phyloP scores from a whole-genome alignment of 2,113 vertebrate genomes.

The Tautogolabrus adspersus region DNA sequence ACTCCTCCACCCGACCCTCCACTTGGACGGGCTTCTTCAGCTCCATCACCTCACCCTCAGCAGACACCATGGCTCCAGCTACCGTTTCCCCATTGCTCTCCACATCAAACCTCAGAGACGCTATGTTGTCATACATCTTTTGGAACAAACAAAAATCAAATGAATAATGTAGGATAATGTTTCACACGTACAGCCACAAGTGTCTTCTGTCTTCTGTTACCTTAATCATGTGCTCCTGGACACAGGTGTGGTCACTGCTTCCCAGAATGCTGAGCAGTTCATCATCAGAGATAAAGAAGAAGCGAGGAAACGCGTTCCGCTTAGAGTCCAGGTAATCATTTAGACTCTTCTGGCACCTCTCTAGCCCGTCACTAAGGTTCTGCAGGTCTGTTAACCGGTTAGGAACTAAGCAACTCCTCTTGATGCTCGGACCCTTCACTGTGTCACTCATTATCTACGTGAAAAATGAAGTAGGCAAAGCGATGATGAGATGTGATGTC shows the following conservation, averaged over 20 bases:
- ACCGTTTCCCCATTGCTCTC: constrained; percentile 82
- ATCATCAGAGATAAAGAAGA: constrained; percentile 98
- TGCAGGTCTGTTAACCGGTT: constrained; percentile 89
- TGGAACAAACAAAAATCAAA: neutral
- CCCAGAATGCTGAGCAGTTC: constrained; percentile 97
- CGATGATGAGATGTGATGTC: neutral
- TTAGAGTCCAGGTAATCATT: constrained; percentile 96
- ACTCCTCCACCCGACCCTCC: constrained; percentile 92
- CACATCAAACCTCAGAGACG: constrained; percentile 86
- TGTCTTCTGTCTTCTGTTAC: constrained; percentile 61
- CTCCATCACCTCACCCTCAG: constrained; percentile 93
- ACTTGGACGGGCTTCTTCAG: constrained; percentile 85
- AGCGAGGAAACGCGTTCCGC: constrained; percentile 93
- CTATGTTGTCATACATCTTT: constrained; percentile 98
- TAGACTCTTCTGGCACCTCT: constrained; percentile 95
- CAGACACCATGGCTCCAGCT: constrained; percentile 92
- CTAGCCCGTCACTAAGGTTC: constrained; percentile 88
- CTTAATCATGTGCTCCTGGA: constrained; percentile 99
- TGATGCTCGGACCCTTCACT: constrained; percentile 87
- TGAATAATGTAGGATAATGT: neutral
- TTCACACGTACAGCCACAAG: constrained; percentile 1
- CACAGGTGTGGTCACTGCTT: constrained; percentile 89
- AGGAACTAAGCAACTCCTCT: constrained; percentile 87
- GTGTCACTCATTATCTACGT: constrained; percentile 92
- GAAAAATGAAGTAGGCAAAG: neutral